Conservation (phyloP, 2,888 invertebrate genomes). For the Keiferia lycopersicella region DNA sequence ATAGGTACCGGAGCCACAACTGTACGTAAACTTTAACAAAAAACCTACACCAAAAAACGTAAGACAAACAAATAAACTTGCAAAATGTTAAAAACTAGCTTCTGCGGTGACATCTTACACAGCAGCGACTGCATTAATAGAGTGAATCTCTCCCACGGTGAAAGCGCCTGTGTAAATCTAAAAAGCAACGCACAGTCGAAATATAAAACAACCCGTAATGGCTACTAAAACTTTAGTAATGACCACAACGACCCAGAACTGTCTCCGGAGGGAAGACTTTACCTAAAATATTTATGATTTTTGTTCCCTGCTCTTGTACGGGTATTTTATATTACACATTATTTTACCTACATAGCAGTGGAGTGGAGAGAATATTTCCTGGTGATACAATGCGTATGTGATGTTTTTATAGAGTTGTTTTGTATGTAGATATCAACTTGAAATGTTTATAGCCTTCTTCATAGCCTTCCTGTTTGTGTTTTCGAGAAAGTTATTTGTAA, state of each 20-base stretch:
- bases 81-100: not conserved
- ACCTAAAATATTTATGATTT: slow-evolving; percentile 67
- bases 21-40: not conserved
- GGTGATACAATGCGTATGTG: slow-evolving; percentile 9
- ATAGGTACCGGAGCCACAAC: no score
- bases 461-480: not conserved
- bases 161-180: slow-evolving; percentile 51
- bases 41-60: not conserved
- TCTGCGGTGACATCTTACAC: no score
- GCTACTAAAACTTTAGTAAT: slow-evolving; percentile 74
- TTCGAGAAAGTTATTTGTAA: not conserved
- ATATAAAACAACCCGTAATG: slow-evolving; percentile 67
- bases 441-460: not conserved
- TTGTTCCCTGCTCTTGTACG: slow-evolving; percentile 46
- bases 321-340: slow-evolving; percentile 45
- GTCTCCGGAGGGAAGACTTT: slow-evolving; percentile 63
- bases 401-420: slow-evolving; percentile 21
- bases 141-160: slow-evolving; percentile 38
- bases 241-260: slow-evolving; percentile 67
- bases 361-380: slow-evolving; percentile 20
- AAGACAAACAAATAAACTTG: not conserved
- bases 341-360: not conserved
- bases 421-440: slow-evolving; percentile 1
- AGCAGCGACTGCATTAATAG: not conserved
- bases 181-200: slow-evolving; percentile 48